Evolutionary conservation across 2,888 invertebrate species (phyloP).

Genomic region (Dromius quadrimaculatus): DNA sequence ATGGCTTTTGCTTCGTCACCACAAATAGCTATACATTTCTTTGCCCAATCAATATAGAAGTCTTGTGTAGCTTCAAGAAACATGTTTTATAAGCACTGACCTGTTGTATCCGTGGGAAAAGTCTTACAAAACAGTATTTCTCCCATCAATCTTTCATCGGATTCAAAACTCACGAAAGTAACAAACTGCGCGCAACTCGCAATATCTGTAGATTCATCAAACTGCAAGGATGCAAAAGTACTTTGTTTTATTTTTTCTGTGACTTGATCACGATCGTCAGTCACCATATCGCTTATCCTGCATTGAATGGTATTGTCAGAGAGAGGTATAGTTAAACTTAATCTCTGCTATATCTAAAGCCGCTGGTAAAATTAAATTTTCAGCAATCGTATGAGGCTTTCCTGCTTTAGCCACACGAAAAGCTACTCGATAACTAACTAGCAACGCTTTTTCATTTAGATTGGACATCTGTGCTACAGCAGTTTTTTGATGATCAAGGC

Average conservation of each 20-base stretch:
- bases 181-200: conserved; percentile 58
- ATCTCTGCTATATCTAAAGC: conserved; percentile 56
- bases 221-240: conserved; percentile 57
- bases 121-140: conserved; percentile 56
- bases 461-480: conserved; percentile 53
- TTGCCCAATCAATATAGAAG: conserved; percentile 51
- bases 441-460: conserved; percentile 55
- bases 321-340: conserved; percentile 58
- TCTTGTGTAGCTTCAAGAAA: not conserved
- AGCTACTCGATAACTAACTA: conserved; percentile 56
- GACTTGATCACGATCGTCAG: conserved; percentile 47
- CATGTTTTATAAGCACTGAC: not conserved
- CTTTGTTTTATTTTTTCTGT: conserved; percentile 48
- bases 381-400: conserved; percentile 57
- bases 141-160: conserved; percentile 56
- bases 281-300: conserved; percentile 58
- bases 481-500: no score
- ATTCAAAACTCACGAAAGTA: conserved; percentile 58
- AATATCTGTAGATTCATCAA: conserved; percentile 59
- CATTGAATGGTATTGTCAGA: conserved; percentile 60
- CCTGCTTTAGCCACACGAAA: conserved; percentile 55
- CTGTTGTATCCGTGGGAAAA: not conserved
- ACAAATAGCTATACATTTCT: conserved; percentile 57
- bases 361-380: conserved; percentile 58
- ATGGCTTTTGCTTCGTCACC: conserved; percentile 59